Conservation (phyloP, 2,797 vertebrate species). For the Acrossocheilus wenchowensis region DNA sequence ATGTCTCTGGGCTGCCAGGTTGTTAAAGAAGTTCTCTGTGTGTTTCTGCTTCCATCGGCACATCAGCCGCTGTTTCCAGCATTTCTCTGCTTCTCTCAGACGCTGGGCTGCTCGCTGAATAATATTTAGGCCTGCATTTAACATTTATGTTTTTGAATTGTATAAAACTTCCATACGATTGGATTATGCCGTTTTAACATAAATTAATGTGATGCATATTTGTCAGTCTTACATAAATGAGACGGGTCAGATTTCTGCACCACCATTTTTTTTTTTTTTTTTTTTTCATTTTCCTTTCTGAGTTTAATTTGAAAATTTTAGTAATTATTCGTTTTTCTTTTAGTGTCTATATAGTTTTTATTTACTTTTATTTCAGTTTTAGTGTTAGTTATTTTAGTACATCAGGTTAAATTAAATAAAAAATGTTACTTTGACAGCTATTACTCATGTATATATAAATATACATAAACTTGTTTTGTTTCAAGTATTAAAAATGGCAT, state of each 20-base stretch:
- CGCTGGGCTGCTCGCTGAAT: neutral
- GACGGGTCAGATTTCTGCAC: no score
- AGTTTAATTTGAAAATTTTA: no score
- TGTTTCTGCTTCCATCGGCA: slow-evolving; percentile 56
- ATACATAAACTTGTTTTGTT: no score
- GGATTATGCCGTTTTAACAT: neutral
- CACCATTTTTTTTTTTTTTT: no score
- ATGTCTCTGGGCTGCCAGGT: slow-evolving; percentile 63
- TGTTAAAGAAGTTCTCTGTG: slow-evolving; percentile 57
- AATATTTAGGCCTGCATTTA: neutral
- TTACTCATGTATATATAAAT: no score
- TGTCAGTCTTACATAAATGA: neutral
- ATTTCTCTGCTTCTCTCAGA: slow-evolving; percentile 77
- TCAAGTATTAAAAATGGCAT: neutral
- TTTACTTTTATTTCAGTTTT: no score
- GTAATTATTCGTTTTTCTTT: no score
- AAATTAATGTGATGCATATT: neutral
- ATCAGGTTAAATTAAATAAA: no score
- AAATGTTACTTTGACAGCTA: no score
- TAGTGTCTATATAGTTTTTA: no score
- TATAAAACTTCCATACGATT: neutral
- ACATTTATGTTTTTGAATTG: neutral
- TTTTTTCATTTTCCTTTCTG: no score
- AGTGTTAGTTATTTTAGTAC: no score
- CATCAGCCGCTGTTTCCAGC: slow-evolving; percentile 48